Evolutionary conservation across 2,888 invertebrate species (phyloP).

Genomic region (Isoperla grammatica): DNA sequence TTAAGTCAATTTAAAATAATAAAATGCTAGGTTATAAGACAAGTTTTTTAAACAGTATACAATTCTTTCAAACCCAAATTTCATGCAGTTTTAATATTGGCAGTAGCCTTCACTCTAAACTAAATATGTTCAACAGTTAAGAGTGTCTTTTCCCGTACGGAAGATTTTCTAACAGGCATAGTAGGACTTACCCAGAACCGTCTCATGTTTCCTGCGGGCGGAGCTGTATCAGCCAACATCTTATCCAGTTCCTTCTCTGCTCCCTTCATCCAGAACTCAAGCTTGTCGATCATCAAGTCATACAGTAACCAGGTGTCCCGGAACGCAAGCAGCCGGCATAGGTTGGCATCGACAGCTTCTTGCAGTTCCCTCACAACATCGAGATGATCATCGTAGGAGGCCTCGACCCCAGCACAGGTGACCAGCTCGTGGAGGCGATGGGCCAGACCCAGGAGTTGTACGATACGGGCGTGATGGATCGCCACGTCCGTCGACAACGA

Average conservation of each 20-base stretch:
- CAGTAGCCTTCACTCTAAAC: no score
- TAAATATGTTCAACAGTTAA: no score
- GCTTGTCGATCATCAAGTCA: constrained; percentile 63
- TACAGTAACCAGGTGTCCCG: constrained; percentile 73
- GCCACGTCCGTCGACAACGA: constrained; percentile 72
- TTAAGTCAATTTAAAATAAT: no score
- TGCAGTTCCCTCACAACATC: constrained; percentile 67
- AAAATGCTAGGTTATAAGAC: no score
- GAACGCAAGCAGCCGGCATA: constrained; percentile 66
- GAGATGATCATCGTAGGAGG: constrained; percentile 64
- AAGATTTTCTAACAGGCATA: no score
- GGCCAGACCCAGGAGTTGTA: constrained; percentile 65
- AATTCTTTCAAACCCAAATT: no score
- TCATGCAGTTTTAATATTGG: no score
- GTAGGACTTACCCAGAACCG: constrained; percentile 64
- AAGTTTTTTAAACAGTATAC: no score
- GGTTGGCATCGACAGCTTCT: constrained; percentile 67
- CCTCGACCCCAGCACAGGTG: constrained; percentile 66
- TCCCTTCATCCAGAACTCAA: constrained; percentile 69
- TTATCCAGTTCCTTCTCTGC: constrained; percentile 65
- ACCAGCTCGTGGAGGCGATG: constrained; percentile 69
- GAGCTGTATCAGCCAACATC: constrained; percentile 55
- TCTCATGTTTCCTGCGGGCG: constrained; percentile 65
- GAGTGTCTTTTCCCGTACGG: no score
- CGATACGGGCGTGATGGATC: constrained; percentile 71